A percentile compares a stretch with the other conserved stretches of the same genome.
phyloP scores from a whole-genome alignment of 2,888 invertebrate genomes.

The Tetranychus piercei region DNA sequence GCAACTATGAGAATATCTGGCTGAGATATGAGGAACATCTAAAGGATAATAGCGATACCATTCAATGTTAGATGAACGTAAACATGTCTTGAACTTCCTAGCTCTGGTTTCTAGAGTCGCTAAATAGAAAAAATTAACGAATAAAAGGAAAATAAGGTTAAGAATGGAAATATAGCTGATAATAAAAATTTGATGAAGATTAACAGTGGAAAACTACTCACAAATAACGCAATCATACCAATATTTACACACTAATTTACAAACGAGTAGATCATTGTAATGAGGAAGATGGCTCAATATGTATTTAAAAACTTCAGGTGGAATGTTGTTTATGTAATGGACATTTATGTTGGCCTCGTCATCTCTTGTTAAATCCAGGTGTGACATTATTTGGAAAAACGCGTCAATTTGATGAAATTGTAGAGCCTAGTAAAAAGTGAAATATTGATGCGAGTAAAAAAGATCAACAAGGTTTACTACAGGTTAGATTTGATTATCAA shows the following conservation, averaged over 20 bases:
- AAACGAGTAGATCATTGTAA: conserved; percentile 69
- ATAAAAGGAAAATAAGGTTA: not conserved
- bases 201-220: conserved; percentile 36
- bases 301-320: conserved; percentile 81
- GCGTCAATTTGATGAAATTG: too few species aligned
- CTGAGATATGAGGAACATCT: conserved; percentile 57
- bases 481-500: not conserved
- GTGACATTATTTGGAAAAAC: not conserved
- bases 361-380: not conserved
- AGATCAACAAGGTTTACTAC: too few species aligned
- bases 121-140: conserved; percentile 6
- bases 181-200: not conserved
- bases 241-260: conserved; percentile 63
- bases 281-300: conserved; percentile 72
- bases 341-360: not conserved
- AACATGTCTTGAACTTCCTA: conserved; percentile 22
- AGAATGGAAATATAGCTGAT: not conserved
- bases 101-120: conserved; percentile 22
- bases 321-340: conserved; percentile 45
- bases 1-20: conserved; percentile 77
- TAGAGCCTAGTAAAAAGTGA: too few species aligned
- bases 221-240: conserved; percentile 69
- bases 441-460: too few species aligned
- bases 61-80: conserved; percentile 22
- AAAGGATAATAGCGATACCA: conserved; percentile 30